These are phyloP conservation scores for Brienomyrus brachyistius DNA, from an alignment of 2,113 vertebrate species.

Conservation along the genomic window DNA sequence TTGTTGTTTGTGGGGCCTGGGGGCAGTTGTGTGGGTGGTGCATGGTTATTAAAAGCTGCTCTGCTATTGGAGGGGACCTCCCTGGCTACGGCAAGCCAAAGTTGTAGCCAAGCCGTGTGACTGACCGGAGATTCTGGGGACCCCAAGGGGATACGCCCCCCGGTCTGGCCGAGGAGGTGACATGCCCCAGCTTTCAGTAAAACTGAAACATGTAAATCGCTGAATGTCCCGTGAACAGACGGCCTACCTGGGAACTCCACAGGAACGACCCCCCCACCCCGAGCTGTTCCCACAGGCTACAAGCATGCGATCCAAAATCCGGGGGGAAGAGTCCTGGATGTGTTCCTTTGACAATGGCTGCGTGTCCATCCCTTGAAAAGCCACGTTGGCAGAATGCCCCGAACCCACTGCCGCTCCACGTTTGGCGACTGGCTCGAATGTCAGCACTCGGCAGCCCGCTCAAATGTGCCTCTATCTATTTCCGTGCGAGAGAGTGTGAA, in stretches of 20 bases:
- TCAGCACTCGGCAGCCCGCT: not conserved
- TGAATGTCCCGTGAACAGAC: not conserved
- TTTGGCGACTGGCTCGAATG: not conserved
- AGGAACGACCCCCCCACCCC: not conserved
- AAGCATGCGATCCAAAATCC: not conserved
- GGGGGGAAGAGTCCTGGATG: not conserved
- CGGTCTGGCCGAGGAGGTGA: not conserved
- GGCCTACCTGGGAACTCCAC: not conserved
- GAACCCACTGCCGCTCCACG: not conserved
- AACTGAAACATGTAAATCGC: not conserved
- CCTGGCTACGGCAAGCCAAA: not conserved
- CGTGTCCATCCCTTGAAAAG: not conserved
- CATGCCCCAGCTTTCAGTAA: not conserved
- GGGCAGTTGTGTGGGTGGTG: not conserved
- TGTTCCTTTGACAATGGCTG: not conserved
- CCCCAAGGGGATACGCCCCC: not conserved
- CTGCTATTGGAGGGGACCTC: not conserved
- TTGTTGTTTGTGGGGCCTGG: not conserved
- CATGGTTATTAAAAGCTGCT: constrained; percentile 9
- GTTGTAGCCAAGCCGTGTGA: not conserved
- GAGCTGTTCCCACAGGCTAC: not conserved
- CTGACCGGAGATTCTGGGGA: not conserved
- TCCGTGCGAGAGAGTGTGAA: not conserved
- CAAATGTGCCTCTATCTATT: not conserved
- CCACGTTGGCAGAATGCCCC: not conserved